A percentile compares a stretch with the other conserved stretches of the same genome.
phyloP scores from a whole-genome alignment of 2,113 vertebrate genomes.

The Paradoxurus hermaphroditus region DNA sequence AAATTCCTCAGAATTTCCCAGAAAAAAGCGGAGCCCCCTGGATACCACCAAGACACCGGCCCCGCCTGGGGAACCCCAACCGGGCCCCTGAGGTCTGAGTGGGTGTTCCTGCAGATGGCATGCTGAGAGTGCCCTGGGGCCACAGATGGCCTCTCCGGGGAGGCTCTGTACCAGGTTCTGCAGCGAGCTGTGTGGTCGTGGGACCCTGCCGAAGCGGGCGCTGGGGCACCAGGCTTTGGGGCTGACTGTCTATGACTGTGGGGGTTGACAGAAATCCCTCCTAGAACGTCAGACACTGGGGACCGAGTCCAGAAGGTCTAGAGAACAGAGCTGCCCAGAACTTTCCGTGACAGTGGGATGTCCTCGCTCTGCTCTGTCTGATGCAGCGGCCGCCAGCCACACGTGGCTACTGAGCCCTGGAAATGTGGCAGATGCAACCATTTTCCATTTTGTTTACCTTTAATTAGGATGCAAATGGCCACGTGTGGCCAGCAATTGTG shows the following conservation, averaged over 20 bases:
- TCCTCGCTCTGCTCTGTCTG: not conserved
- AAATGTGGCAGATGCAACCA: not conserved
- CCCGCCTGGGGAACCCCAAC: not conserved
- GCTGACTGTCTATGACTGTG: too few species aligned
- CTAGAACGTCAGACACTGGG: fast-evolving
- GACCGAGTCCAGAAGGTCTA: not conserved
- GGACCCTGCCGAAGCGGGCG: not conserved
- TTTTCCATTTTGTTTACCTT: not conserved
- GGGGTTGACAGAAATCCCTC: not conserved
- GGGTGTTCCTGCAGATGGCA: not conserved
- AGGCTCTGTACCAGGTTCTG: fast-evolving
- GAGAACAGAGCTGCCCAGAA: not conserved
- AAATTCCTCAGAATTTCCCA: not conserved
- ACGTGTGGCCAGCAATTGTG: not conserved
- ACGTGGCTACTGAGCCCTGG: not conserved
- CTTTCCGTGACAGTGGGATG: not conserved
- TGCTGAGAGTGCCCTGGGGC: too few species aligned
- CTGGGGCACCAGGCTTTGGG: not conserved
- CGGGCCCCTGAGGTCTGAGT: not conserved
- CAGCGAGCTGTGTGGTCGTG: fast-evolving
- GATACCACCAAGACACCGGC: not conserved
- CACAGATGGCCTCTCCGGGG: not conserved
- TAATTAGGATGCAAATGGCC: not conserved
- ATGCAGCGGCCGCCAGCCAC: not conserved
- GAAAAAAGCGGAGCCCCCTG: not conserved